Evolutionary conservation across 2,888 invertebrate genomes (phyloP).

Genomic region (Lamellibrachia satsuma): DNA sequence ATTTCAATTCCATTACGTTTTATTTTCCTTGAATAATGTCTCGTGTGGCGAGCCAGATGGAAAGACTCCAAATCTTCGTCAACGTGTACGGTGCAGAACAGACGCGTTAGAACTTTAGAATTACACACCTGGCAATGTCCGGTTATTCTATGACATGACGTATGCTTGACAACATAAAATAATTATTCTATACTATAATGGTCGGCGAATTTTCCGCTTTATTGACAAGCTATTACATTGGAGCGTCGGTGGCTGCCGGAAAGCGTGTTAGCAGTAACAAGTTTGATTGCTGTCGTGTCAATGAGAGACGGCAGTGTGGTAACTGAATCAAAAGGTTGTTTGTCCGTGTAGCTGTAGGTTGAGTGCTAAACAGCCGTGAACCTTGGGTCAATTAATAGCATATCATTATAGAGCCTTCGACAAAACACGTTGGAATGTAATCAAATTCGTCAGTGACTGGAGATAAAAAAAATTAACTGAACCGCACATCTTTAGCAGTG

Average conservation of each 20-base stretch:
- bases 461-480: background rate
- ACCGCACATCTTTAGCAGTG: background rate
- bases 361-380: background rate
- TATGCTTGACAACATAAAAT: background rate
- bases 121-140: background rate
- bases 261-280: background rate
- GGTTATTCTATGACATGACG: background rate
- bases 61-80: background rate
- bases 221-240: background rate
- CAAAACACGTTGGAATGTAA: background rate
- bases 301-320: background rate
- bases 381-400: background rate
- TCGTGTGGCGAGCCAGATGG: background rate
- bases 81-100: background rate
- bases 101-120: background rate
- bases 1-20: conserved; percentile 4
- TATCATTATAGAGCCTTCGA: background rate
- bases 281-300: background rate
- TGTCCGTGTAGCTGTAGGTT: background rate
- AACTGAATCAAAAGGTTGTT: background rate
- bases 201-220: background rate
- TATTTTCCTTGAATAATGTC: background rate
- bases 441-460: background rate
- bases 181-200: background rate
- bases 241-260: background rate